Evolutionary conservation across 2,797 vertebrate genomes (phyloP).

Genomic region (Poeciliopsis paucimaculata): DNA sequence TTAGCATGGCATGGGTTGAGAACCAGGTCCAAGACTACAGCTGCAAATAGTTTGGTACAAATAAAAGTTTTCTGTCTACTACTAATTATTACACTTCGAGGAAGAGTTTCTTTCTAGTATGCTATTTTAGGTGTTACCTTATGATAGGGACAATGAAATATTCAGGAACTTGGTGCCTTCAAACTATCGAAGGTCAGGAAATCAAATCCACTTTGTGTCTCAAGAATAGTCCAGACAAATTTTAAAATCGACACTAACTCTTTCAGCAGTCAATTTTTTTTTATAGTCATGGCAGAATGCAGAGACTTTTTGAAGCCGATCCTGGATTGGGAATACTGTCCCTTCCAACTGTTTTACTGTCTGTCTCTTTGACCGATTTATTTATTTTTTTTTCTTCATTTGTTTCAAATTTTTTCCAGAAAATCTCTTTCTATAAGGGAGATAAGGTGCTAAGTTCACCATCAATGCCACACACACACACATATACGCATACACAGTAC

Average conservation of each 20-base stretch:
- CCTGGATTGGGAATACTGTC: not conserved
- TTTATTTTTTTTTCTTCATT: not conserved
- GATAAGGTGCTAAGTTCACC: slow-evolving; percentile 30
- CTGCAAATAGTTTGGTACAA: not conserved
- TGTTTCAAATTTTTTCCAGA: slow-evolving; percentile 16
- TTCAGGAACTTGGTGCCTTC: slow-evolving; percentile 7
- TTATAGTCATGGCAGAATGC: slow-evolving; percentile 57
- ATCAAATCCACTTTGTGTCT: slow-evolving; percentile 61
- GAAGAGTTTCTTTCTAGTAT: not conserved
- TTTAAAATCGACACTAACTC: slow-evolving; percentile 46
- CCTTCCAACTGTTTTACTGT: not conserved
- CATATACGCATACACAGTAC: not conserved
- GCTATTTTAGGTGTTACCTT: not conserved
- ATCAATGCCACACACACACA: slow-evolving; percentile 46
- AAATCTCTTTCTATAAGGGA: slow-evolving; percentile 12
- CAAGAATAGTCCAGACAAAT: slow-evolving; percentile 72
- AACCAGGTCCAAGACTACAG: not conserved
- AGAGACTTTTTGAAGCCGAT: slow-evolving; percentile 18
- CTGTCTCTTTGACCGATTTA: not conserved
- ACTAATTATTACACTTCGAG: too few species aligned
- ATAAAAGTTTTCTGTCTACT: too few species aligned
- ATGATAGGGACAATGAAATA: not conserved
- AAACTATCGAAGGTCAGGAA: slow-evolving; percentile 62
- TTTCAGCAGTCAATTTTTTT: slow-evolving; percentile 60
- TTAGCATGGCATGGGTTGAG: not conserved